Base-by-base conservation (phyloP, 2,888 invertebrate species). In the Hoplodrina blanda region DNA sequence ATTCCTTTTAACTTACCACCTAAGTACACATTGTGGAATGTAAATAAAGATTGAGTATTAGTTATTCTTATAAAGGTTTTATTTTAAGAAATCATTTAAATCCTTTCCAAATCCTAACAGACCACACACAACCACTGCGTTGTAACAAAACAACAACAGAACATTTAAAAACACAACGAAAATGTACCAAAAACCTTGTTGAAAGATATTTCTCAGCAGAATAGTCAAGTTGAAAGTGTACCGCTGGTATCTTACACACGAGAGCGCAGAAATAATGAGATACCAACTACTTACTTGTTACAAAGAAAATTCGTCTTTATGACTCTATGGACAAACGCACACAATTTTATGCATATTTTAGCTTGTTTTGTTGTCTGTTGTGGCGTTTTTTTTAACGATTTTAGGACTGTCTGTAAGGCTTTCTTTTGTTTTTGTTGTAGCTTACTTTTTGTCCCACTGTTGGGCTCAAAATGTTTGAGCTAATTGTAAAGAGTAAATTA, bases 251-350 rank as follows among this genome's bases (percentile, higher is more conserved):
- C 81, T 92, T 92, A 90, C 94, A 93, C 92, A 84, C 85, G 93
- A 92, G 85, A 85, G 89, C 80, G 82, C 94, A 94, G 91, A 84
- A 92, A 94, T 94, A 94, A 94, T 91, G 94, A 94, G 92, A 88
- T 84, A 75, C 84, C 84, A 90, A 92, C 92, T 91, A 92, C 89
- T 90, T 88, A 89, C 74, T 82, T 64, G 79, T 65, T 84, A 87
- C 89, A 91, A 90, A 91, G 89, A 85, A 87, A 84, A 87, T 84
- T 76, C 78, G 83, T 78, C 74, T 68, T 61, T 62, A 65, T 80
- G 85, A 84, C 79, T 78, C 68, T 80, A 74, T 81, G 86, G 84
- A 88, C 83, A 83, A 81, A 81, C 69, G 65, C 54, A 76, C 70
- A 64, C 62, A 65, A 64, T 77, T 62, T 63, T 71, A 62, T 67